Percentiles rank a stretch among this genome's conserved stretches.
Evolutionary conservation across 1,140 invertebrate genomes (phyloP).

Genomic region (Drosophila ficusphila): DNA sequence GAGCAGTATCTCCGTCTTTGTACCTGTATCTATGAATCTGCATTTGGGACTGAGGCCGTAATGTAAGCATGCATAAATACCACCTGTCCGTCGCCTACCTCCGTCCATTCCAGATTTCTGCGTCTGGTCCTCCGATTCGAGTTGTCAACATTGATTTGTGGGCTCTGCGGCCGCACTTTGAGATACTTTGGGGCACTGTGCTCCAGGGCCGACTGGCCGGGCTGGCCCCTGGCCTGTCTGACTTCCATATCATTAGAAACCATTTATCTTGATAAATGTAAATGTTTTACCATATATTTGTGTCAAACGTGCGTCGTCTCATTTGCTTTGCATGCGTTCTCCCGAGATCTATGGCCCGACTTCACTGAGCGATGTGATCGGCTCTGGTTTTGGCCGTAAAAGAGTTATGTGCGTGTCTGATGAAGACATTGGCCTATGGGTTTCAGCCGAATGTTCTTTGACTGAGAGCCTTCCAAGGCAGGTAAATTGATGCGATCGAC

Average conservation of each 20-base stretch:
- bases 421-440: slow-evolving; percentile 12
- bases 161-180: slow-evolving; percentile 52
- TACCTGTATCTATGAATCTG: slow-evolving; percentile 37
- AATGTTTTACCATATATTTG: slow-evolving; percentile 80
- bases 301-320: slow-evolving; percentile 71
- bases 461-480: no score
- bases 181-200: slow-evolving; percentile 40
- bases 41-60: slow-evolving; percentile 38
- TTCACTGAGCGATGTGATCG: slow-evolving; percentile 33
- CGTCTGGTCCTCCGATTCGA: slow-evolving; percentile 35
- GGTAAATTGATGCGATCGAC: background rate
- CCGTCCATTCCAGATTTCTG: slow-evolving; percentile 26
- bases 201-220: slow-evolving; percentile 26
- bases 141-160: slow-evolving; percentile 81
- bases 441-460: background rate
- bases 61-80: slow-evolving; percentile 77
- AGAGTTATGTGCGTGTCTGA: slow-evolving; percentile 12
- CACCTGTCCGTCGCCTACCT: slow-evolving; percentile 50
- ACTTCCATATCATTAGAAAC: slow-evolving; percentile 80
- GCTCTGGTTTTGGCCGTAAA: slow-evolving; percentile 27
- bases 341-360: slow-evolving; percentile 49
- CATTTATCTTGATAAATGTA: slow-evolving; percentile 83
- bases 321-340: slow-evolving; percentile 70
- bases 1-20: slow-evolving; percentile 24
- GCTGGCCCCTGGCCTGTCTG: no score